Evolutionary conservation across 2,888 invertebrate species (phyloP).

Genomic region (Tinea semifulvella): DNA sequence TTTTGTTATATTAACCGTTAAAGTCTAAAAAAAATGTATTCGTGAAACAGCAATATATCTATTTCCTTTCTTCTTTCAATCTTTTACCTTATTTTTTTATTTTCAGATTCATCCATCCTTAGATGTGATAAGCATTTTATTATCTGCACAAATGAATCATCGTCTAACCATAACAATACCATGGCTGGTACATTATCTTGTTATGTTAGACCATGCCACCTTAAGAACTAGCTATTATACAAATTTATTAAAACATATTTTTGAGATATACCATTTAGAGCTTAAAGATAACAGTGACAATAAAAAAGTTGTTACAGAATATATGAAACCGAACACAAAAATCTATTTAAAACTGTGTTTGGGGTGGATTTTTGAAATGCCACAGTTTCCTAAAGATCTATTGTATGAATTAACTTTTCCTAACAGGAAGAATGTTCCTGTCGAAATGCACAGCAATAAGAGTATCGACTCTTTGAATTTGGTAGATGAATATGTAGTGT

Average conservation of each 20-base stretch:
- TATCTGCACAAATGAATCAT: slow-evolving; percentile 63
- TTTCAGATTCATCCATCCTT: slow-evolving; percentile 71
- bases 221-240: slow-evolving; percentile 73
- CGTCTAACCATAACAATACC: slow-evolving; percentile 79
- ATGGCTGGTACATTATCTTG: slow-evolving; percentile 85
- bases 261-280: slow-evolving; percentile 66
- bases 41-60: too few species aligned
- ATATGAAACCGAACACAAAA: slow-evolving; percentile 53
- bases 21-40: too few species aligned
- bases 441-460: slow-evolving; percentile 23
- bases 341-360: slow-evolving; percentile 74
- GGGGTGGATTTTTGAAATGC: slow-evolving; percentile 84
- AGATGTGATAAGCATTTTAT: slow-evolving; percentile 68
- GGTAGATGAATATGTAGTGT: slow-evolving; percentile 69
- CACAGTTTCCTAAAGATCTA: slow-evolving; percentile 71
- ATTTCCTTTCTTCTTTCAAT: too few species aligned
- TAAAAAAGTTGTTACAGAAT: too few species aligned
- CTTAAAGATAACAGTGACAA: slow-evolving; percentile 27
- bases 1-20: too few species aligned
- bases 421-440: slow-evolving; percentile 15
- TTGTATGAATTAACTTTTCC: slow-evolving; percentile 40
- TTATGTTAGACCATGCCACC: slow-evolving; percentile 80
- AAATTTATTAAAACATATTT: slow-evolving; percentile 67
- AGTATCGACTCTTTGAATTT: slow-evolving; percentile 65
- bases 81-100: too few species aligned